These are phyloP conservation scores for Falco novaeseelandiae DNA, from an alignment of 2,797 vertebrate species.

Conservation along the genomic window DNA sequence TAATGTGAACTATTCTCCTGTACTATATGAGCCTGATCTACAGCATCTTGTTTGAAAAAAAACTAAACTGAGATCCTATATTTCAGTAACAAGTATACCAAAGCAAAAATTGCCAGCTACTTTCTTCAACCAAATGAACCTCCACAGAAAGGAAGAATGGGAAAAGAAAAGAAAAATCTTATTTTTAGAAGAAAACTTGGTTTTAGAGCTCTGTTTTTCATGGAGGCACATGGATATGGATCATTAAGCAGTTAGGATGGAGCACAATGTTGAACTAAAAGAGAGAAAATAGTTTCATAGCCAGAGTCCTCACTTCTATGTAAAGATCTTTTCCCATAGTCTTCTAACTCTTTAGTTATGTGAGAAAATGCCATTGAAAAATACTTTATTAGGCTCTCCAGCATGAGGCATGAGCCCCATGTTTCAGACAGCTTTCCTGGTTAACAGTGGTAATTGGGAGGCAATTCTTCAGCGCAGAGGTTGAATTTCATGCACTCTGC, in stretches of 20 bases:
- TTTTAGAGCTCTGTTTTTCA: not conserved
- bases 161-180: not conserved
- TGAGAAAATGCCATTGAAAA: not conserved
- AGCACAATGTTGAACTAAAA: not conserved
- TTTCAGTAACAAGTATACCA: not conserved
- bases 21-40: not conserved
- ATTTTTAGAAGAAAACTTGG: not conserved
- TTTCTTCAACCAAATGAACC: not conserved
- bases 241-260: not conserved
- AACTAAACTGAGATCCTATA: not conserved
- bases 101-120: not conserved
- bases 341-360: not conserved
- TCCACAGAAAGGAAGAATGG: not conserved
- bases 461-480: not conserved
- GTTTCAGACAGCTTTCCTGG: not conserved
- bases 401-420: not conserved
- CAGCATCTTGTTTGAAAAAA: not conserved
- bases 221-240: not conserved
- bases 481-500: not conserved
- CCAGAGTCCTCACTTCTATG: not conserved
- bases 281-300: not conserved
- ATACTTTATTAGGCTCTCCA: not conserved
- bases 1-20: not conserved
- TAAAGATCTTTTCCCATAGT: not conserved
- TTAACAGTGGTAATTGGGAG: not conserved